Base-by-base conservation (phyloP, 2,888 invertebrate genomes). In the Pheosia tremula region DNA sequence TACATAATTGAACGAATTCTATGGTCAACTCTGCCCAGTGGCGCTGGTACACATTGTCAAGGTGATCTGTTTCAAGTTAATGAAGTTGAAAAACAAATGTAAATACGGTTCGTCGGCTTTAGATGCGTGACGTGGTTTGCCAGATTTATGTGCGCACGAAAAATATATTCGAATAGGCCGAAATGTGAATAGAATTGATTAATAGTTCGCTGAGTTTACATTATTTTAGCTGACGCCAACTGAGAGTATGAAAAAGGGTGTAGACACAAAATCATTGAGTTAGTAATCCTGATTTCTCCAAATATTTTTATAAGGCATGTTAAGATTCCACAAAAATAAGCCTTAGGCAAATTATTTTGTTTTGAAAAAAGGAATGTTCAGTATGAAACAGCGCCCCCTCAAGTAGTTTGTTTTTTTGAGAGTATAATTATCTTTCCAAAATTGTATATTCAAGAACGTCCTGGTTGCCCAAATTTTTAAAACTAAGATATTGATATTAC, bases 21-120 rank as follows among this genome's bases (percentile, higher is more conserved):
- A 5, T 7, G 24, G 50, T 50, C 50, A 24, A 9, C 10, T 50
- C 50, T 50, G 50, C 5, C 50, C 50, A 50, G 24, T 50, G 50
- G 10, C 50, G n/a, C 8, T 9, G 50, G 13, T 50, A 3, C 50
- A 9, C 47, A 47, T 47, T n/a, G 13, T 3, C 24, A 5, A 49
- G 49, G 50, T 24, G 50, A 50, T 50, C 50, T 24, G 7, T 50
- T 50, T 50, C 50, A 24, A 50, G 50, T 50, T 50, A 50, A 50
- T 50, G 24, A 50, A 50, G 50, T 50, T 24, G 50, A 50, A 50
- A 50, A 50, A 50, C 50, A 50, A 50, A 50, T 50, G 50, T 24
- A 24, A 50, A 50, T 50, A 50, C 50, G 50, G 24, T 24, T 50
- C 50, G 50, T 24, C 24, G 50, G 50, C 24, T 50, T 24, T 6